Base-by-base conservation (phyloP, 2,888 invertebrate species). In the Tiliacea citrago region DNA sequence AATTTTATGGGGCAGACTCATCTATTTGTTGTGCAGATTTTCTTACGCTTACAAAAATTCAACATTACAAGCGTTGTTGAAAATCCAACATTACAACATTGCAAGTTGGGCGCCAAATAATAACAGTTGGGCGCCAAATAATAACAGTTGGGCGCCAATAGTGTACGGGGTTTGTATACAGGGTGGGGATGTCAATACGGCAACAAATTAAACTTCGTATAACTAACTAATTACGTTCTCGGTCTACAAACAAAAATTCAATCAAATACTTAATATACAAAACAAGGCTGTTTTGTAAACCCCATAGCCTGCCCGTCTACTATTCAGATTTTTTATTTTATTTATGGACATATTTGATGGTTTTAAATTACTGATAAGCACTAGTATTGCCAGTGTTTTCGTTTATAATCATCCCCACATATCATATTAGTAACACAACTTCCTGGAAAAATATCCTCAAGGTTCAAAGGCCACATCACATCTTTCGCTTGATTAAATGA, bases 1-100 rank as follows among this genome's bases (percentile, higher is more conserved):
- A 57, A 47, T 84, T 75, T 73, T 73, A 70, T 75, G 67, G 55
- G 35, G 51, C n/a, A 80, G 75, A 75, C 29, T 72, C 74, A 70
- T 73, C 13, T 63, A 42, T 69, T 68, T 9, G 42, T 12, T 51
- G 42, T 58, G 53, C 58, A 66, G 6, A 61, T n/a, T 62, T 76
- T 45, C 12, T 58, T 69, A 49, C 9, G 62, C 29, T 24, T 8
- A 53, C 29, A 51, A 29, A 21, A 45, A 57, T 16, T 9, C 42
- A 35, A 49, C 29, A 61, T 61, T n/a, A 0, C 13, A 45, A 78
- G n/a, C n/a, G n/a, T n/a, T n/a, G n/a, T n/a, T n/a, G n/a, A n/a
- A n/a, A n/a, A 57, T 16, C 9, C 42, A 35, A 49, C 29, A 61
- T 61, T n/a, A 0, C 13, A 45, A 78, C 29, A 29, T 29, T 29